These are phyloP conservation scores for Ectemnius continuus DNA, from an alignment of 2,888 invertebrate genomes.

Conservation along the genomic window DNA sequence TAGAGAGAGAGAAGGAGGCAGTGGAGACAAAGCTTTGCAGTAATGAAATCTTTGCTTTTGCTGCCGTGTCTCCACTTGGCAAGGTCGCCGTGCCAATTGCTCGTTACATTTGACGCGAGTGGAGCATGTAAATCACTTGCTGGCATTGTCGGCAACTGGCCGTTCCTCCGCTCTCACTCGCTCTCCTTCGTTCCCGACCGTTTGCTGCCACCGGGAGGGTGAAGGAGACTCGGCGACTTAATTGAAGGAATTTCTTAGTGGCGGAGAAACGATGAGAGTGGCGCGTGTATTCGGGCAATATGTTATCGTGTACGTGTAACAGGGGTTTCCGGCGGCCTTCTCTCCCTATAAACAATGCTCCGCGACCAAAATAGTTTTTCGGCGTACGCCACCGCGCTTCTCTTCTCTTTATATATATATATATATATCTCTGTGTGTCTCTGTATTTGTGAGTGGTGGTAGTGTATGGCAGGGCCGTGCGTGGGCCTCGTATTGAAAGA, in stretches of 20 bases:
- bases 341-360: conserved; percentile 31
- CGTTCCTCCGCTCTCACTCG: too few relatives aligned
- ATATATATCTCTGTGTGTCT: background rate
- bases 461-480: conserved; percentile 41
- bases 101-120: conserved; percentile 5
- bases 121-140: background rate
- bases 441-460: background rate
- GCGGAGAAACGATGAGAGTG: conserved; percentile 28
- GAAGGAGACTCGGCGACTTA: conserved; percentile 16
- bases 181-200: too few relatives aligned
- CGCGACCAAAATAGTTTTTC: conserved; percentile 64
- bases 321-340: conserved; percentile 40
- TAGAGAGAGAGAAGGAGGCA: background rate
- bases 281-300: conserved; percentile 36
- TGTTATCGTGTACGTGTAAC: conserved; percentile 48
- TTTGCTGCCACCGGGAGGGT: background rate
- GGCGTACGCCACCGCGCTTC: conserved; percentile 39
- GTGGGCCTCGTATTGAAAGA: conserved; percentile 27
- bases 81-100: conserved; percentile 9
- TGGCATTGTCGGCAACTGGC: too few relatives aligned
- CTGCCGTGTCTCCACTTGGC: background rate
- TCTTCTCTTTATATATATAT: background rate
- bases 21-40: background rate
- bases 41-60: conserved; percentile 1
- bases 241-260: conserved; percentile 29